Base-by-base conservation (phyloP, 2,888 invertebrate genomes). In the Drosophila buzzatii region DNA sequence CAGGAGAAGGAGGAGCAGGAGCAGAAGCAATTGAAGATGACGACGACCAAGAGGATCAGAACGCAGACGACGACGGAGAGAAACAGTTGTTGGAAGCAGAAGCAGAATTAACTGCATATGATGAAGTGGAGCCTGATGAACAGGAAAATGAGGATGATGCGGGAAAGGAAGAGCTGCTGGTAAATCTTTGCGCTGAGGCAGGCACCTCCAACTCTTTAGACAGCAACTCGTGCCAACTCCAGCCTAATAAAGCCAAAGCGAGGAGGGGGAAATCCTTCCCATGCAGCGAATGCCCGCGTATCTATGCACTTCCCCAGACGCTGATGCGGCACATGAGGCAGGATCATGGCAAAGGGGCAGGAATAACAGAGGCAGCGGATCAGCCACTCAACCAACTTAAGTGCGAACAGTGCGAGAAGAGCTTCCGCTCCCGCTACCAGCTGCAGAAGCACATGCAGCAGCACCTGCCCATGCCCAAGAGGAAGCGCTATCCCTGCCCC, bases 381-480 rank as follows among this genome's bases (percentile, higher is more conserved):
- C 16, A 49, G 8, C 4, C 27, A 5, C 3, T 2, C n/a, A 56
- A 68, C 16, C 55, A 41, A 6, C 12, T 76, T 7, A 7, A 44
- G 7, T 86, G 86, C 2, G 58, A 72, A 1, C 66, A 86, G 42
- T 86, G 86, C 49, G 66, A 77, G 0, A 85, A 85, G 37, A 51
- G 70, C 45, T 86, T 85, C 23, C 76, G 77, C 4, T 74, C 75
- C 0, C 73, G 62, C 27, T 73, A 71, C 16, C 58, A 63, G 23
- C 52, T 86, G 12, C 76, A 86, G 45, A 79, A 81, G 1, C 85
- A 86, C 47, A 64, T 62, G 55, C 77, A 88, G 31, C 63, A 70
- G 31, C 85, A 86, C 74, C 70, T 91, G 55, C 91, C 92, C 0
- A 55, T 90, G 69, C 53, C 74, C 10, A 78, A 82, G 45, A 74